Percentiles rank a stretch among this genome's conserved stretches.
Evolutionary conservation across 2,113 vertebrate species (phyloP).

Genomic region (Macquaria australasica): DNA sequence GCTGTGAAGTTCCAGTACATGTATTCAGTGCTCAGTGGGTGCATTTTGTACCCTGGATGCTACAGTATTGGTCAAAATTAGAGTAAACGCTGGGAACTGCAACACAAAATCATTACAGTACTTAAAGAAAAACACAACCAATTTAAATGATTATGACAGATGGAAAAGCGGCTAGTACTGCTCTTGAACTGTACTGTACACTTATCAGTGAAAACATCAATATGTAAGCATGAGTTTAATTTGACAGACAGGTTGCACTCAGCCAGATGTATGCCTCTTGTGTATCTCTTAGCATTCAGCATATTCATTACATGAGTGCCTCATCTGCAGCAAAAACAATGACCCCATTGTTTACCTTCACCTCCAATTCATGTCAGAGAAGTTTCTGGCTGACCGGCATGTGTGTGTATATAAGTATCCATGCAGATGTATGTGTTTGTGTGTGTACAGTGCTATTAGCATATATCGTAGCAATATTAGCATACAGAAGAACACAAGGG

Average conservation of each 20-base stretch:
- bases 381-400: slow-evolving; percentile 24
- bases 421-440: background rate
- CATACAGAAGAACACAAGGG: slow-evolving; percentile 23
- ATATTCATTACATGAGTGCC: slow-evolving; percentile 50
- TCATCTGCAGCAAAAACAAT: slow-evolving; percentile 55
- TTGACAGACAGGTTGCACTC: slow-evolving; percentile 22
- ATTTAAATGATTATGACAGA: slow-evolving; percentile 5
- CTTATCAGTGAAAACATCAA: slow-evolving; percentile 32
- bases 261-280: slow-evolving; percentile 40
- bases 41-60: background rate
- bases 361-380: slow-evolving; percentile 27
- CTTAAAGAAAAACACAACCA: background rate
- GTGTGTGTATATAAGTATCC: background rate
- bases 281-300: slow-evolving; percentile 32
- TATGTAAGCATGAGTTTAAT: slow-evolving; percentile 29
- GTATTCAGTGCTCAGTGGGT: background rate
- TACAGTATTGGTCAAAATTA: background rate
- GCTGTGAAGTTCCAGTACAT: background rate
- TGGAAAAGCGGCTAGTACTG: background rate
- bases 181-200: background rate
- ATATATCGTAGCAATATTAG: slow-evolving; percentile 26
- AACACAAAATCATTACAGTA: background rate
- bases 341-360: slow-evolving; percentile 56
- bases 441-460: slow-evolving; percentile 9
- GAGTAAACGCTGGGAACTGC: background rate